These are phyloP conservation scores for Sturmia bella DNA, from an alignment of 2,888 invertebrate genomes.

Conservation along the genomic window DNA sequence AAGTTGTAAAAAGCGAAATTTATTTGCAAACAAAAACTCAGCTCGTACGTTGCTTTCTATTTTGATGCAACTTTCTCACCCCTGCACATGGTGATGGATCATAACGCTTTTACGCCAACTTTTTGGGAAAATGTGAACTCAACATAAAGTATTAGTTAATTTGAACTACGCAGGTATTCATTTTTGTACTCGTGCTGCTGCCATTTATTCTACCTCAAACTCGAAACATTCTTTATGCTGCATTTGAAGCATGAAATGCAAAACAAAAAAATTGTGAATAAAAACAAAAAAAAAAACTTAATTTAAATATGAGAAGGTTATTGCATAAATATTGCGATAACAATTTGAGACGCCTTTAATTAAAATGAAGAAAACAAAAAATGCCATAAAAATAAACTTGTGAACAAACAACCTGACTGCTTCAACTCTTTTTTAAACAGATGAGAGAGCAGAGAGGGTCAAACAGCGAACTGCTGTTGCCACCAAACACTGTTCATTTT, in stretches of 20 bases:
- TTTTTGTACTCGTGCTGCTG: background rate
- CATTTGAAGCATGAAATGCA: conserved; percentile 20
- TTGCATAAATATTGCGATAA: conserved; percentile 8
- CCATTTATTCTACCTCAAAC: background rate
- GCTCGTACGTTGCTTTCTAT: too few species aligned
- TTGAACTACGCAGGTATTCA: too few species aligned
- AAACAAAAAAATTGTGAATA: conserved; percentile 8
- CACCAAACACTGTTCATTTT: conserved; percentile 32
- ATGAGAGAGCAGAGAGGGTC: background rate
- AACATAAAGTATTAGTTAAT: too few species aligned
- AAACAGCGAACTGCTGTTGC: conserved; percentile 3
- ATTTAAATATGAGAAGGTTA: conserved; percentile 31
- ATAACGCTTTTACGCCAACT: too few species aligned
- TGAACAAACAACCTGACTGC: conserved; percentile 5
- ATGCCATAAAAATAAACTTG: conserved; percentile 10
- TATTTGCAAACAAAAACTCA: too few species aligned
- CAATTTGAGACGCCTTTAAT: conserved; percentile 36
- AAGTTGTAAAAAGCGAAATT: too few species aligned
- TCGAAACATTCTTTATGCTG: background rate
- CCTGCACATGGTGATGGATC: too few species aligned
- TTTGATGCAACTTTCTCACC: too few species aligned
- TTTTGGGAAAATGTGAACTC: too few species aligned
- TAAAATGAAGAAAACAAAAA: background rate
- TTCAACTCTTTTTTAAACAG: background rate
- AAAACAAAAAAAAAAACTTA: conserved; percentile 9